Percentiles rank a stretch among this genome's conserved stretches.
These are phyloP conservation scores for Eristalis arbustorum DNA, from an alignment of 2,888 invertebrate genomes.

Conservation along the genomic window DNA sequence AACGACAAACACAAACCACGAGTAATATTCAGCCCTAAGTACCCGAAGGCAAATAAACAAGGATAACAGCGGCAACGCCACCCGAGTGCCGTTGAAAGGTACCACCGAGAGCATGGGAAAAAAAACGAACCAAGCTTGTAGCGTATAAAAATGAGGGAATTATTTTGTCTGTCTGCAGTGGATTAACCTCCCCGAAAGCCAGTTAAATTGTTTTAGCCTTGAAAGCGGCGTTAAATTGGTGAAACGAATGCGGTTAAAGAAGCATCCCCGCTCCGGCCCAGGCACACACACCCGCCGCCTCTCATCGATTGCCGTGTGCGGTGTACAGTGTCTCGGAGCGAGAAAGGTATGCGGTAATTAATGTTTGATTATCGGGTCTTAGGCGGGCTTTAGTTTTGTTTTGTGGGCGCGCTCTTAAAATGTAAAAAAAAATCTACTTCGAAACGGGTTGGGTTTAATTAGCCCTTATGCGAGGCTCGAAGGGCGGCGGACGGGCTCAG, in stretches of 20 bases:
- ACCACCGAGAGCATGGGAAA: neutral
- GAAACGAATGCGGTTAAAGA: slow-evolving; percentile 25
- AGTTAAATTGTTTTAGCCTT: slow-evolving; percentile 45
- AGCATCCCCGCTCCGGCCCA: neutral
- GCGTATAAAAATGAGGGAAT: slow-evolving; percentile 9
- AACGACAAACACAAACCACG: neutral
- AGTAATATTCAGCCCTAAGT: slow-evolving; percentile 31
- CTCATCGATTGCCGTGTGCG: neutral
- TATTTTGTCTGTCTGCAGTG: slow-evolving; percentile 46
- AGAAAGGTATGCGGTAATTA: slow-evolving; percentile 43
- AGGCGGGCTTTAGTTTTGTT: slow-evolving; percentile 41
- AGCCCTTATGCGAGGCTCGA: neutral
- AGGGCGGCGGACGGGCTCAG: neutral
- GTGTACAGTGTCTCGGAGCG: neutral
- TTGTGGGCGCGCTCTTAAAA: slow-evolving; percentile 19
- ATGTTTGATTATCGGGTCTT: slow-evolving; percentile 56
- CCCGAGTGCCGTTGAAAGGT: slow-evolving; percentile 23
- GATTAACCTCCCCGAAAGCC: slow-evolving; percentile 16
- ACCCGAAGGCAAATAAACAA: slow-evolving; percentile 35
- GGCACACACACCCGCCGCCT: neutral
- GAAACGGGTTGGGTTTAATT: slow-evolving; percentile 33
- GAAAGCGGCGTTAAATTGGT: slow-evolving; percentile 35
- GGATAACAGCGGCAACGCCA: slow-evolving; percentile 1
- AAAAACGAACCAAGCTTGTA: neutral
- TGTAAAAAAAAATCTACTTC: slow-evolving; percentile 32